These are phyloP conservation scores for Mesoclemmys tuberculata DNA, from an alignment of 2,113 vertebrate species.

Conservation along the genomic window DNA sequence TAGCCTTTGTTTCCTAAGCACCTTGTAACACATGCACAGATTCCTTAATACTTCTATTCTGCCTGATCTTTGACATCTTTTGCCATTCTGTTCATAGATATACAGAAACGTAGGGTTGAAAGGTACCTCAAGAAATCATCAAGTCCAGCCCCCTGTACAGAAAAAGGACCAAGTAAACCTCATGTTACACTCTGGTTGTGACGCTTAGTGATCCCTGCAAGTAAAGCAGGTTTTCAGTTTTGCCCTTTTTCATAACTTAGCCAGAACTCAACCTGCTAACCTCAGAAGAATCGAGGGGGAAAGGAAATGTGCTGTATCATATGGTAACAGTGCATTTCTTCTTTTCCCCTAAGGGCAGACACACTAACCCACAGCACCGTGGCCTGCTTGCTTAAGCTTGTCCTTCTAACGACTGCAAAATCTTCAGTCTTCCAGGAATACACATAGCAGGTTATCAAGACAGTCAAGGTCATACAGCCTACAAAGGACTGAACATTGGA, in stretches of 20 bases:
- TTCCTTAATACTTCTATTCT: not conserved
- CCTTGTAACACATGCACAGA: not conserved
- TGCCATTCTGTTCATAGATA: not conserved
- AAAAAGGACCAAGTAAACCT: not conserved
- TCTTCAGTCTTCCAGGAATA: not conserved
- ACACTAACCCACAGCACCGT: not conserved
- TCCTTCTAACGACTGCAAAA: not conserved
- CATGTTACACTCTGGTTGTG: rapidly evolving
- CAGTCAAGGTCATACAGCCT: not conserved
- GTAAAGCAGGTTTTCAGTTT: not conserved
- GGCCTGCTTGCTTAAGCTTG: not conserved
- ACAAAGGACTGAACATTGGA: not conserved
- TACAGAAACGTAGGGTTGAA: not conserved
- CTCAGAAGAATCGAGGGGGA: not conserved
- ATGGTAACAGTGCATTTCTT: not conserved
- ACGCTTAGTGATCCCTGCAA: not conserved
- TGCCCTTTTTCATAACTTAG: not conserved
- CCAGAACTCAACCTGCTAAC: not conserved
- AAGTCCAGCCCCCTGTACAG: not conserved
- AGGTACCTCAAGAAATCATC: not conserved
- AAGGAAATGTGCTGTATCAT: not conserved
- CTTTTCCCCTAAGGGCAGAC: not conserved
- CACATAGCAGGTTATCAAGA: not conserved
- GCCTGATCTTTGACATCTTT: not conserved
- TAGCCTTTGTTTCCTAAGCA: not conserved